Evolutionary conservation across 2,797 vertebrate genomes (phyloP).

Genomic region (Ataeniobius toweri): DNA sequence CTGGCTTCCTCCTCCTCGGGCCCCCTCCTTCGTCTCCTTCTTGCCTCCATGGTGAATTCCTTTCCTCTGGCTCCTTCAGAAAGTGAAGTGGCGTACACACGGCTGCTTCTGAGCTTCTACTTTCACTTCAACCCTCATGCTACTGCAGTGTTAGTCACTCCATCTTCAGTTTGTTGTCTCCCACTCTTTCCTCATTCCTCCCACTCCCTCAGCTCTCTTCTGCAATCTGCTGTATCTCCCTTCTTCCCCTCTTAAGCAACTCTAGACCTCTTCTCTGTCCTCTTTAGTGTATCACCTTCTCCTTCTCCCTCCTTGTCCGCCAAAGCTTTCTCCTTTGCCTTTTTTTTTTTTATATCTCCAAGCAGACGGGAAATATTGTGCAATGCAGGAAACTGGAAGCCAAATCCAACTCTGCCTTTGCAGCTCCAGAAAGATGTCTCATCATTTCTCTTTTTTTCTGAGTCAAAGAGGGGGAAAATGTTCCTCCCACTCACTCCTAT

Average conservation of each 20-base stretch:
- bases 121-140: constrained; percentile 67
- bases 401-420: constrained; percentile 63
- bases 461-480: constrained; percentile 49
- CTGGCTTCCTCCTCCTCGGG: constrained; percentile 76
- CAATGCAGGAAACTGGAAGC: constrained; percentile 60
- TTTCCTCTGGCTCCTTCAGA: constrained; percentile 58
- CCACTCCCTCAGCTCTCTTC: constrained; percentile 20
- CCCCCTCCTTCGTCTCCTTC: constrained; percentile 75
- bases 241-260: background rate
- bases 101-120: constrained; percentile 58
- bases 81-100: constrained; percentile 47
- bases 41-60: constrained; percentile 70
- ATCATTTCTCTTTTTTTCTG: constrained; percentile 45
- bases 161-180: constrained; percentile 35
- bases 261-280: no score
- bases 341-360: constrained; percentile 44
- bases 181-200: constrained; percentile 54
- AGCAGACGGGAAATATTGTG: constrained; percentile 55
- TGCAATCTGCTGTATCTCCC: constrained; percentile 6
- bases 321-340: constrained; percentile 3
- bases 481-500: constrained; percentile 60
- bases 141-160: constrained; percentile 65
- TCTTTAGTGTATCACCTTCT: background rate
- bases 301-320: background rate
- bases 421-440: constrained; percentile 56